phyloP scores from a whole-genome alignment of 1,140 invertebrate species.

The Amphibalanus amphitrite region DNA sequence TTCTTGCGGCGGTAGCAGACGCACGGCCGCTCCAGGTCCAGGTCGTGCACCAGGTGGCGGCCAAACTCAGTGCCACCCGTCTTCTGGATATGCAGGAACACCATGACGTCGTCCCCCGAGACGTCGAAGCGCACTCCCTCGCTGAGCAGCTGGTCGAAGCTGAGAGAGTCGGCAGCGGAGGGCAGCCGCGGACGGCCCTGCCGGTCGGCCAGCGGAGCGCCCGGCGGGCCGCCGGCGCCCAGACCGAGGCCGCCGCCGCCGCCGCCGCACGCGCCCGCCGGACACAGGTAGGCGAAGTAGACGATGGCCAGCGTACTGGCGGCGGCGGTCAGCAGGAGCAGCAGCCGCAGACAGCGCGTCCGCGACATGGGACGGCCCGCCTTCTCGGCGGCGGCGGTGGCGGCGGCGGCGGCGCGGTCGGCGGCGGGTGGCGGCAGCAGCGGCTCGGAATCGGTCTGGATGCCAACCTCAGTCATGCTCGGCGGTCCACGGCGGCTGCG shows the following conservation, averaged over 20 bases:
- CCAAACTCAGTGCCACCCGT: constrained; percentile 88
- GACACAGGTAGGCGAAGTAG: neutral
- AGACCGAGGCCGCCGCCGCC: constrained; percentile 11
- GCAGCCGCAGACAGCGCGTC: neutral
- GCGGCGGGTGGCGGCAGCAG: too few species aligned
- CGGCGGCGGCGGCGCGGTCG: too few species aligned
- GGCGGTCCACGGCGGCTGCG: too few species aligned
- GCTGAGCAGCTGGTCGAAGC: constrained; percentile 11
- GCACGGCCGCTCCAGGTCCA: constrained; percentile 72
- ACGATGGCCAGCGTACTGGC: neutral
- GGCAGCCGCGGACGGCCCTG: constrained; percentile 13
- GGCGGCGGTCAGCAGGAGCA: neutral
- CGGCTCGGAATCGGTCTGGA: neutral
- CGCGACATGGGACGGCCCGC: too few species aligned
- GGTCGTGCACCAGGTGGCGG: constrained; percentile 78
- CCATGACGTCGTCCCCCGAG: constrained; percentile 84
- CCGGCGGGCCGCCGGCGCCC: constrained; percentile 10
- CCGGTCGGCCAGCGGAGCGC: neutral
- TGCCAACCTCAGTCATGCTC: neutral
- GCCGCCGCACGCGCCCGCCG: constrained; percentile 12
- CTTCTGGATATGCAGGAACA: constrained; percentile 97
- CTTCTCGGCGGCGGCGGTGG: too few species aligned
- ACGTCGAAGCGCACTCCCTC: constrained; percentile 29
- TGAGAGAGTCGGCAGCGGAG: constrained; percentile 20
- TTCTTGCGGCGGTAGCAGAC: constrained; percentile 42